Evolutionary conservation across 2,888 invertebrate species (phyloP), one percentile per base, ranked within the genome.

Genomic region (Rhingia campestris): DNA sequence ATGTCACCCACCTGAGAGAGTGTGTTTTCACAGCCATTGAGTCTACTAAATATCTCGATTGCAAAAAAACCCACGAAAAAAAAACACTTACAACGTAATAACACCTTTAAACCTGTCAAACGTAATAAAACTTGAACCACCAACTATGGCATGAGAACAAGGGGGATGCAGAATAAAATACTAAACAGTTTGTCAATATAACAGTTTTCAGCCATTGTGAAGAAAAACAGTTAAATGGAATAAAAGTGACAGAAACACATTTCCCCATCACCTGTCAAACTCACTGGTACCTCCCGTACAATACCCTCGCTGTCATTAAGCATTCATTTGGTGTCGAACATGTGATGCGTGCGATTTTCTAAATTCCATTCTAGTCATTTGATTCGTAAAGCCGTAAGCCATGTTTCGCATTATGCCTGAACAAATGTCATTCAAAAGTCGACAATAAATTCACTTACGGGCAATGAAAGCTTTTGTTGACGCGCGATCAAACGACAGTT

Each of bases 311-410:
- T 51, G 59, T 53, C 70, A 72, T 61, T 72, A 53, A 41, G 33
- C 14, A 72, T 72, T 72, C 72, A 72, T 61, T 61, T 61, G 41
- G 33, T 37, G 59, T 70, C 58, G 39, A 39, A 12, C 22, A 5
- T 39, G 32, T 47, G 9, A 58, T 59, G 61, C 61, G 72, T 61
- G 30, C 53, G 12, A 37, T 61, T 72, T 43, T 37, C 41, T 59
- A 41, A 41, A 59, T 59, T 70, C 59, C 49, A 22, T 22, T 22
- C 22, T 22, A 41, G 14, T 30, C 41, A 51, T 33, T 59, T 39
- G 14, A 41, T 7, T 33, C 59, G 59, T 41, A 70, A 22, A 2
- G 41, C 51, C 59, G 59, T 41, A 70, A 22, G 22, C 49, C 51
- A 70, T 39, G n/a, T 70, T 33, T 49, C n/a, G 14, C 39, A 32